A percentile compares a stretch with the other conserved stretches of the same genome.
Evolutionary conservation across 2,113 vertebrate genomes (phyloP).

Genomic region (Petrocephalus microphthalmus): DNA sequence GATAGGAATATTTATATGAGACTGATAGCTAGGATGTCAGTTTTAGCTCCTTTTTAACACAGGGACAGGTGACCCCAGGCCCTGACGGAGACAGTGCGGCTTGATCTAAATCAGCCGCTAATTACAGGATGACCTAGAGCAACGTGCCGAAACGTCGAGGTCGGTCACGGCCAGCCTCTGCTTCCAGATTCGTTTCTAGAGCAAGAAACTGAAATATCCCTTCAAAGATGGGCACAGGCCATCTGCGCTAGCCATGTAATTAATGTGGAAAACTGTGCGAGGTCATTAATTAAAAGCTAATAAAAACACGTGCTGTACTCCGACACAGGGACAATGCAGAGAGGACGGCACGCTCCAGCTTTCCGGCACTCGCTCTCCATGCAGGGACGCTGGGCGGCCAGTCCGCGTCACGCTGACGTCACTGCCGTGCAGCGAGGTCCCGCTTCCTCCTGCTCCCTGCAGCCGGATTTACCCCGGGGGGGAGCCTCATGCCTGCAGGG

Average conservation of each 20-base stretch:
- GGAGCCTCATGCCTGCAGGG: neutral
- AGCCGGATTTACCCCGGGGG: neutral
- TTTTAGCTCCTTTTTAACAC: neutral
- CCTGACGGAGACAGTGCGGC: neutral
- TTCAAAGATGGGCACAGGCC: neutral
- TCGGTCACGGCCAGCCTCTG: neutral
- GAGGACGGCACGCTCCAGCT: neutral
- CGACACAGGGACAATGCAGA: neutral
- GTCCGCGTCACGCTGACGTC: neutral
- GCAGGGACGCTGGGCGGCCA: neutral
- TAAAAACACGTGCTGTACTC: neutral
- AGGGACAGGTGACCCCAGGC: neutral
- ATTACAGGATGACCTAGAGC: neutral
- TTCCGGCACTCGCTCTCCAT: neutral
- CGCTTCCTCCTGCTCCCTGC: neutral
- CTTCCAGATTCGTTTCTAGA: neutral
- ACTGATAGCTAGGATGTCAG: neutral
- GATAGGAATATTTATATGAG: neutral
- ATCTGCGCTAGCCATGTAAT: neutral
- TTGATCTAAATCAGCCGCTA: neutral
- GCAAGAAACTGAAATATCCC: neutral
- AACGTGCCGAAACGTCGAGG: neutral
- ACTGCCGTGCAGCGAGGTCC: neutral
- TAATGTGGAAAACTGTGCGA: constrained; percentile 6
- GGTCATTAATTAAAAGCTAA: constrained; percentile 17